phyloP scores from a whole-genome alignment of 2,888 invertebrate species.

The Torymus aiolomorphi region DNA sequence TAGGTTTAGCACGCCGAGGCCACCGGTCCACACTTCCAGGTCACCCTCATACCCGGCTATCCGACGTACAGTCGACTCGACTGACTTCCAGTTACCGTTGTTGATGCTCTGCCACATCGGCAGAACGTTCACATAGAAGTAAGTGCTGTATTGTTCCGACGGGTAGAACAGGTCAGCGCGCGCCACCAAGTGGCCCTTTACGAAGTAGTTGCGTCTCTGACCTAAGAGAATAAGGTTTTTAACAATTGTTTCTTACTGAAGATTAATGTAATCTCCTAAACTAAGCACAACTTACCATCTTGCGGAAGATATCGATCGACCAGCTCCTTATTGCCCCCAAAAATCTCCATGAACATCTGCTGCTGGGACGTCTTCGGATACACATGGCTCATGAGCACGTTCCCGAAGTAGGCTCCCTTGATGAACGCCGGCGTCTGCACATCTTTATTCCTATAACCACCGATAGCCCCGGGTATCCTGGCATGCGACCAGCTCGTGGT shows the following conservation, averaged over 20 bases:
- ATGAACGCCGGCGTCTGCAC: slow-evolving; percentile 1
- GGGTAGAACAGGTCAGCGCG: slow-evolving; percentile 78
- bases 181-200: slow-evolving; percentile 78
- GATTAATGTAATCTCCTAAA: too few species aligned
- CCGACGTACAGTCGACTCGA: slow-evolving; percentile 70
- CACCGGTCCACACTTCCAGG: slow-evolving; percentile 73
- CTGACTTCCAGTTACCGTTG: slow-evolving; percentile 74
- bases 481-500: slow-evolving; percentile 49
- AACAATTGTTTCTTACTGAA: too few species aligned
- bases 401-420: slow-evolving; percentile 36
- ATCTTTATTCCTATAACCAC: neutral
- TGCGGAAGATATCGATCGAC: slow-evolving; percentile 40
- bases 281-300: slow-evolving; percentile 27
- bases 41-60: slow-evolving; percentile 65
- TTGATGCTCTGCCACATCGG: slow-evolving; percentile 77
- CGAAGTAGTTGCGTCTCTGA: slow-evolving; percentile 64
- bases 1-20: slow-evolving; percentile 65
- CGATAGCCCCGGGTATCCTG: slow-evolving; percentile 20
- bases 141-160: slow-evolving; percentile 77
- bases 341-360: slow-evolving; percentile 35
- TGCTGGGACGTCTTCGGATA: slow-evolving; percentile 35
- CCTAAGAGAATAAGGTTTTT: slow-evolving; percentile 33
- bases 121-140: slow-evolving; percentile 78
- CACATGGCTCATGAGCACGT: slow-evolving; percentile 27
- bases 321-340: slow-evolving; percentile 2